These are phyloP conservation scores for Rotaria macrura DNA, from an alignment of 2,888 invertebrate species.

Conservation along the genomic window DNA sequence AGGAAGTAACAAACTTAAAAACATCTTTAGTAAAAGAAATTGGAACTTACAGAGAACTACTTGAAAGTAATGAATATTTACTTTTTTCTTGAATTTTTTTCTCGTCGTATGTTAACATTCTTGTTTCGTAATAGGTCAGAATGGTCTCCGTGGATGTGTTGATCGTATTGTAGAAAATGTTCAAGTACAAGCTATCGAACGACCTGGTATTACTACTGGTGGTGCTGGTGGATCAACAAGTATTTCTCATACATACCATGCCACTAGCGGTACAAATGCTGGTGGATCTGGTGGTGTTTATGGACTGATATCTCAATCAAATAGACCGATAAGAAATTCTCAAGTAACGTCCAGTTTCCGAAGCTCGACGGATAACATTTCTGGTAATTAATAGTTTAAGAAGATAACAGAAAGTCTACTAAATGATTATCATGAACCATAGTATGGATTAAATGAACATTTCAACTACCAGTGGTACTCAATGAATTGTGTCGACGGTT, in stretches of 20 bases:
- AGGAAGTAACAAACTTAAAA: conserved; percentile 52
- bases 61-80: conserved; percentile 50
- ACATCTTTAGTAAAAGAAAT: conserved; percentile 55
- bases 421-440: background rate
- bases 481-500: background rate
- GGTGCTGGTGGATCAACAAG: background rate
- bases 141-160: conserved; percentile 25
- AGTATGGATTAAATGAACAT: background rate
- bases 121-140: background rate
- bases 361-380: background rate
- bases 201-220: background rate
- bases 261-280: background rate
- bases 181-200: background rate
- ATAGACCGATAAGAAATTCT: background rate
- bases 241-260: too few relatives aligned
- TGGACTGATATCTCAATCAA: background rate
- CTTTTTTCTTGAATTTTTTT: background rate
- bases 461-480: background rate
- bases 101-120: background rate
- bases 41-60: conserved; percentile 54
- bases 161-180: conserved; percentile 31
- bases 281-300: background rate
- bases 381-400: too few relatives aligned
- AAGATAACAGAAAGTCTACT: background rate
- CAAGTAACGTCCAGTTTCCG: background rate